Conservation (phyloP, 1,140 invertebrate genomes). For the Trissolcus basalis region DNA sequence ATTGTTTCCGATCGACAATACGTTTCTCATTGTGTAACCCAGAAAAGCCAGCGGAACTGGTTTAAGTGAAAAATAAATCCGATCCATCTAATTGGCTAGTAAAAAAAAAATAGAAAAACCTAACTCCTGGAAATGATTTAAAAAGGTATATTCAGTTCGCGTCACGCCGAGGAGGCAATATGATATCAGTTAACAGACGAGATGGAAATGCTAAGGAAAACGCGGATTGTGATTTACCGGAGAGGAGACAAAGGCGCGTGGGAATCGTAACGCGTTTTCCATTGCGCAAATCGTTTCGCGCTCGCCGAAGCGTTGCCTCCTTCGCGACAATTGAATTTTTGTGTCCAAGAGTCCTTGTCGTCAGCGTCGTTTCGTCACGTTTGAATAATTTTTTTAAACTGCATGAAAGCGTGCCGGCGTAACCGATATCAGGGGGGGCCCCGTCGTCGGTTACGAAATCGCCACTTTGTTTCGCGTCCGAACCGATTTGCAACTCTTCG, state of each 20-base stretch:
- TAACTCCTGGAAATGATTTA: slow-evolving; percentile 11
- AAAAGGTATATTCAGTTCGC: slow-evolving; percentile 43
- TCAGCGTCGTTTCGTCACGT: slow-evolving; percentile 31
- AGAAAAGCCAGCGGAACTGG: slow-evolving; percentile 45
- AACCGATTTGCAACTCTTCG: too few relatives aligned
- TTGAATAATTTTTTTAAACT: slow-evolving; percentile 26
- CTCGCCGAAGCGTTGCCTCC: slow-evolving; percentile 31
- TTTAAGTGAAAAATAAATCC: slow-evolving; percentile 42
- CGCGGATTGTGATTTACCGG: not conserved
- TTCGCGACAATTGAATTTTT: slow-evolving; percentile 46
- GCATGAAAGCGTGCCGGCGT: slow-evolving; percentile 8
- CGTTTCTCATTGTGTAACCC: slow-evolving; percentile 47
- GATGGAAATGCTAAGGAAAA: slow-evolving; percentile 2
- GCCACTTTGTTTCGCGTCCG: too few relatives aligned
- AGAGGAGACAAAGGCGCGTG: slow-evolving; percentile 21
- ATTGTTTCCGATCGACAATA: slow-evolving; percentile 46
- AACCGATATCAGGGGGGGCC: slow-evolving; percentile 3
- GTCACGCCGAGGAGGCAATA: not conserved
- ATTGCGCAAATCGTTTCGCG: slow-evolving; percentile 29
- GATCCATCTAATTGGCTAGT: not conserved
- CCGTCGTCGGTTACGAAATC: not conserved
- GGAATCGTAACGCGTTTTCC: slow-evolving; percentile 37
- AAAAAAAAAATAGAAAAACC: slow-evolving; percentile 25
- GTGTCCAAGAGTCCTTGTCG: slow-evolving; percentile 19
- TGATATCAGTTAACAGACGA: not conserved